Conservation (phyloP, 2,797 vertebrate species). For the Morelia viridis region DNA sequence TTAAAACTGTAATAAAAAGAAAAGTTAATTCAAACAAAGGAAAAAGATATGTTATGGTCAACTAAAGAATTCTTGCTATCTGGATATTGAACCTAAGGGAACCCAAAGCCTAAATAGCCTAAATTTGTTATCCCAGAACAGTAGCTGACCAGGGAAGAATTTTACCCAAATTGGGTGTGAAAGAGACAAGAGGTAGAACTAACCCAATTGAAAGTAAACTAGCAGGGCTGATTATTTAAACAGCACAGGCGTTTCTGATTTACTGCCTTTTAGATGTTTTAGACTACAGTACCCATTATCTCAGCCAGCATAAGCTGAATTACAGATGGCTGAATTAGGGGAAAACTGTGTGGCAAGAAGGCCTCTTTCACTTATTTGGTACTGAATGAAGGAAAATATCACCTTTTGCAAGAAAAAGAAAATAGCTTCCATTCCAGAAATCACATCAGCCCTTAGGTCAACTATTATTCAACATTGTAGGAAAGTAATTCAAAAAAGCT, state of each 20-base stretch:
- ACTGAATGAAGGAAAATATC: not conserved
- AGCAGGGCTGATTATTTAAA: not conserved
- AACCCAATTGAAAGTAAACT: not conserved
- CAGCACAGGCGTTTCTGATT: not conserved
- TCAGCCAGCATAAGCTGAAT: not conserved
- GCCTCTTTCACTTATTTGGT: not conserved
- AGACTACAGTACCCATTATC: not conserved
- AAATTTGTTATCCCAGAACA: not conserved
- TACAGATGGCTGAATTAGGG: not conserved
- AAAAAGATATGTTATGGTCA: not conserved
- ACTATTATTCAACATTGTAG: slow-evolving; percentile 33
- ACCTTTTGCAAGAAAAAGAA: slow-evolving; percentile 1
- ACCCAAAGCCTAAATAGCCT: slow-evolving; percentile 18
- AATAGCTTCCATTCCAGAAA: slow-evolving; percentile 7
- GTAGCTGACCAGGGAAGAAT: not conserved
- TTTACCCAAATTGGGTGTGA: not conserved
- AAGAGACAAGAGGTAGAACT: not conserved
- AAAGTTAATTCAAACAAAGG: not conserved
- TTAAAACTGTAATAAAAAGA: not conserved
- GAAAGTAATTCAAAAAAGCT: slow-evolving; percentile 45
- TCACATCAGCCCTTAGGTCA: slow-evolving; percentile 35
- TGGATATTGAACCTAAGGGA: not conserved
- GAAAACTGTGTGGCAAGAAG: not conserved
- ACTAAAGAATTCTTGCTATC: not conserved
- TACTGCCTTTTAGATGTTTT: not conserved